Evolutionary conservation across 2,113 vertebrate species (phyloP).

Genomic region (Nothobranchius kuhntae): DNA sequence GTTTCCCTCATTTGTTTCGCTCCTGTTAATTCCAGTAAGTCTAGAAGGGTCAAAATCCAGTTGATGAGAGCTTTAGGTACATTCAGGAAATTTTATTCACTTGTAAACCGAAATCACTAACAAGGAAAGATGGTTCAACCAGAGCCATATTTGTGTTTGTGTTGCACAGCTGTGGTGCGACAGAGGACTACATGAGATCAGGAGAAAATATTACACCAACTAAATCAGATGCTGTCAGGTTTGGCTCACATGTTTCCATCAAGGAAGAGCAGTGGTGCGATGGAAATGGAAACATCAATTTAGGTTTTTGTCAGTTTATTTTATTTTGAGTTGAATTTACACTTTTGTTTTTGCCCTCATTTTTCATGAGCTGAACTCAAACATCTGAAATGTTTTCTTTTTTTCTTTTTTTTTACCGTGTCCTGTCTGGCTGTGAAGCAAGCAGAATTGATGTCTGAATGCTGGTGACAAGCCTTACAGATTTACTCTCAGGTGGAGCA

Average conservation of each 20-base stretch:
- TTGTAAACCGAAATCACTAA: not conserved
- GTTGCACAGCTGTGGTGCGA: not conserved
- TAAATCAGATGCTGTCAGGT: slow-evolving; percentile 21
- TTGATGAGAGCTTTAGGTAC: not conserved
- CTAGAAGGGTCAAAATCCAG: too few relatives aligned
- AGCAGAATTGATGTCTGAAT: too few relatives aligned
- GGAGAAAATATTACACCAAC: slow-evolving; percentile 25
- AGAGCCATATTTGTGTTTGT: not conserved
- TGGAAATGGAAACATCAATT: slow-evolving; percentile 14
- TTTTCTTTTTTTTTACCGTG: too few relatives aligned
- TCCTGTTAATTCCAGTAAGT: too few relatives aligned
- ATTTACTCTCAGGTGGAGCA: too few relatives aligned
- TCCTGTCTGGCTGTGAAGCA: too few relatives aligned
- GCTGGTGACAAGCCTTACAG: too few relatives aligned
- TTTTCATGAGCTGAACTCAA: too few relatives aligned
- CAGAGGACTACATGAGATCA: slow-evolving; percentile 27
- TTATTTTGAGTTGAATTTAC: not conserved
- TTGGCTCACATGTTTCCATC: slow-evolving; percentile 14
- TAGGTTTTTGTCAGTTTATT: not conserved
- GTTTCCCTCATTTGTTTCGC: too few relatives aligned
- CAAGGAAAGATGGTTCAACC: slow-evolving; percentile 1
- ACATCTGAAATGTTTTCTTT: too few relatives aligned
- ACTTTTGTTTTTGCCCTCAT: too few relatives aligned
- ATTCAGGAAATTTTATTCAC: not conserved
- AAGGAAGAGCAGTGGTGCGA: slow-evolving; percentile 1